These are phyloP conservation scores for Cosmopolites sordidus DNA, from an alignment of 2,888 invertebrate species.

Conservation along the genomic window DNA sequence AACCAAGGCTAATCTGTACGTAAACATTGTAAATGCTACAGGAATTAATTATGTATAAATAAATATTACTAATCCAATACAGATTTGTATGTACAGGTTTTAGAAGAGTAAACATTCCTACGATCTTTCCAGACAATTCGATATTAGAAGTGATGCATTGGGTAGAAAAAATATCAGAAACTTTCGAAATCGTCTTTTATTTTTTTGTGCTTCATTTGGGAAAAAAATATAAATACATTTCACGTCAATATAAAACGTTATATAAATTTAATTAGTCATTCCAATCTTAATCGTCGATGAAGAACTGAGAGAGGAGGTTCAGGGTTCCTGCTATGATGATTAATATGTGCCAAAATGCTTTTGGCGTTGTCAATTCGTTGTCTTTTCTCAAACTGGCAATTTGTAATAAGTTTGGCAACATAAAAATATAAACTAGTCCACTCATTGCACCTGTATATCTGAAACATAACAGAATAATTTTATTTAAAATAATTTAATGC, in stretches of 20 bases:
- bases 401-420: slow-evolving; percentile 76
- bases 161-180: too few relatives aligned
- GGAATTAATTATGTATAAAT: too few relatives aligned
- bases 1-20: too few relatives aligned
- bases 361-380: slow-evolving; percentile 54
- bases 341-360: slow-evolving; percentile 56
- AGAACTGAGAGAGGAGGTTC: slow-evolving; percentile 80
- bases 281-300: slow-evolving; percentile 51
- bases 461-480: slow-evolving; percentile 28
- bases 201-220: background rate
- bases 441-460: slow-evolving; percentile 87
- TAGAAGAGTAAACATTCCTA: too few relatives aligned
- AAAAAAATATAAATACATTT: slow-evolving; percentile 13
- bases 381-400: slow-evolving; percentile 63
- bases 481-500: too few relatives aligned
- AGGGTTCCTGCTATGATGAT: slow-evolving; percentile 68
- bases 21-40: too few relatives aligned
- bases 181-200: background rate
- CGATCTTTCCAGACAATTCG: too few relatives aligned
- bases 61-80: too few relatives aligned
- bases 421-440: slow-evolving; percentile 82
- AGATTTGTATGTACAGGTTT: too few relatives aligned
- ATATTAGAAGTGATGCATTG: too few relatives aligned
- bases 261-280: too few relatives aligned
- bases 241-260: background rate